These are phyloP conservation scores for Melinopterus prodromus DNA, from an alignment of 2,888 invertebrate species.

Conservation along the genomic window DNA sequence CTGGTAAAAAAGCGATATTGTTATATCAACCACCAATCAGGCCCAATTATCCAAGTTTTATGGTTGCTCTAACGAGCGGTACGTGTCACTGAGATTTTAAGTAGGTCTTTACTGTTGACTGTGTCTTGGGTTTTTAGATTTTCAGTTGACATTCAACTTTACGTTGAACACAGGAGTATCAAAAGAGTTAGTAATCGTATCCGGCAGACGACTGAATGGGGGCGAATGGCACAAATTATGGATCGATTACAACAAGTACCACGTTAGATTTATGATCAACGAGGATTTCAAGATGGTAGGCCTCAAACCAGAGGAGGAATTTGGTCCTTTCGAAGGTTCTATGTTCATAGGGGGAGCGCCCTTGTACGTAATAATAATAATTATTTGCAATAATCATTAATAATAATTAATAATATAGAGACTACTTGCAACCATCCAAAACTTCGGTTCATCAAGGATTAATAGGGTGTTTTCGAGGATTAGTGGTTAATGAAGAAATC, in stretches of 20 bases:
- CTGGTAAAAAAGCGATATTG: constrained; percentile 87
- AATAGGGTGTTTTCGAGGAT: constrained; percentile 92
- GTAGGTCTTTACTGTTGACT: constrained; percentile 13
- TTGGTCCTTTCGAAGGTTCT: constrained; percentile 91
- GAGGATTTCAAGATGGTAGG: constrained; percentile 90
- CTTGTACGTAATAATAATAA: constrained; percentile 69
- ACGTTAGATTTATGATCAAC: constrained; percentile 92
- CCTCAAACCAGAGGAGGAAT: constrained; percentile 83
- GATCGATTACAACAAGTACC: constrained; percentile 94
- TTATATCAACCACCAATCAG: constrained; percentile 91
- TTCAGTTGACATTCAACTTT: constrained; percentile 88
- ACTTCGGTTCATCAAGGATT: constrained; percentile 87
- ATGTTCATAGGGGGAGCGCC: constrained; percentile 95
- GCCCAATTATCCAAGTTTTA: constrained; percentile 88
- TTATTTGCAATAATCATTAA: neutral
- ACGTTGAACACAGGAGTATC: constrained; percentile 85
- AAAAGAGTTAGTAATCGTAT: constrained; percentile 83
- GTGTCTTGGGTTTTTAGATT: constrained; percentile 64
- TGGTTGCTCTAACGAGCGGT: constrained; percentile 89
- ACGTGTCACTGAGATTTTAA: constrained; percentile 47
- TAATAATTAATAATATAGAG: constrained; percentile 26
- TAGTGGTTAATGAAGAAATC: constrained; percentile 91
- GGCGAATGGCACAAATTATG: constrained; percentile 97
- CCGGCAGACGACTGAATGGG: constrained; percentile 82
- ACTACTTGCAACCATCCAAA: constrained; percentile 71